Percentiles rank a stretch among this genome's conserved stretches.
Evolutionary conservation across 2,113 vertebrate genomes (phyloP).

Genomic region (Nymphicus hollandicus): DNA sequence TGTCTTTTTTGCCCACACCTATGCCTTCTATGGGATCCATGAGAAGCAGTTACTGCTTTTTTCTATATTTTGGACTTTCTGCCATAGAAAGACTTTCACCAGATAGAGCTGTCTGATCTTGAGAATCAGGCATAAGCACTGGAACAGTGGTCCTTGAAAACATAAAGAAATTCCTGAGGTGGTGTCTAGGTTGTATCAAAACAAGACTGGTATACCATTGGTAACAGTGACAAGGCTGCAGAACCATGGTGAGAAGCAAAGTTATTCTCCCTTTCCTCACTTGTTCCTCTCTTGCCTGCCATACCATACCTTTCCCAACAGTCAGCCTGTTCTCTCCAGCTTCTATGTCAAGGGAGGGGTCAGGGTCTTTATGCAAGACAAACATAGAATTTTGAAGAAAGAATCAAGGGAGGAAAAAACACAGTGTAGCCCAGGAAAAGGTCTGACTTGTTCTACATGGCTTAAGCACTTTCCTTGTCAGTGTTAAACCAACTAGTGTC

Average conservation of each 20-base stretch:
- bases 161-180: not conserved
- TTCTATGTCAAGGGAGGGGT: not conserved
- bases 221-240: not conserved
- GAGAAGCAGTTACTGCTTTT: not conserved
- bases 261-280: not conserved
- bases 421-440: not conserved
- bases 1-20: not conserved
- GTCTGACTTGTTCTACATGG: not conserved
- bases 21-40: not conserved
- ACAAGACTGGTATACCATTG: not conserved
- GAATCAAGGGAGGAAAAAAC: not conserved
- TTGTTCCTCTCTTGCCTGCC: not conserved
- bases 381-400: not conserved
- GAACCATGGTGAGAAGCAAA: not conserved
- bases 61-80: not conserved
- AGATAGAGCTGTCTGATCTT: not conserved
- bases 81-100: not conserved
- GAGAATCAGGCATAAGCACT: not conserved
- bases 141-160: not conserved
- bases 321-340: not conserved
- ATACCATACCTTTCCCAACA: accelerated
- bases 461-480: not conserved
- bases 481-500: not conserved
- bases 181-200: not conserved
- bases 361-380: not conserved